A percentile compares a stretch with the other conserved stretches of the same genome.
phyloP scores from a whole-genome alignment of 2,888 invertebrate genomes.

The Ophonus ardosiacus region DNA sequence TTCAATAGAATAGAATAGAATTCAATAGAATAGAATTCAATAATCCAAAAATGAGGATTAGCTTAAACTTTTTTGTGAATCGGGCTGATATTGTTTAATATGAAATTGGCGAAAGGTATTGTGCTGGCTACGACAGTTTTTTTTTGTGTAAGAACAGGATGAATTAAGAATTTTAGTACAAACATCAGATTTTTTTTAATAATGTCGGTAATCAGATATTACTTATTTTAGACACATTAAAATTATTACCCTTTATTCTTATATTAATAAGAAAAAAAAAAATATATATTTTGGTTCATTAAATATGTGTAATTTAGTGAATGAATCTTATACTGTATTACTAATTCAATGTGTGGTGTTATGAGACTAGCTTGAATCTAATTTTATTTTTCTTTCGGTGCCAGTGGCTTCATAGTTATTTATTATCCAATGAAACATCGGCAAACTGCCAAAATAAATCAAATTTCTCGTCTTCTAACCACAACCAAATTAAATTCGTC shows the following conservation, averaged over 20 bases:
- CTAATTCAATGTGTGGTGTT: not conserved
- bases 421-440: slow-evolving; percentile 61
- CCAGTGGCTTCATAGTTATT: slow-evolving; percentile 58
- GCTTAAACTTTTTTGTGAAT: too few relatives aligned
- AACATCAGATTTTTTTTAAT: not conserved
- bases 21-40: too few relatives aligned
- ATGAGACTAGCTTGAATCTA: slow-evolving; percentile 42
- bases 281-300: slow-evolving; percentile 12
- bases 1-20: too few relatives aligned
- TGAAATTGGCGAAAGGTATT: too few relatives aligned
- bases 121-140: too few relatives aligned
- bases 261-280: slow-evolving; percentile 17
- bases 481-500: slow-evolving; percentile 58
- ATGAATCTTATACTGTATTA: slow-evolving; percentile 10
- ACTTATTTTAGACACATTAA: not conserved
- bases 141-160: too few relatives aligned
- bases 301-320: slow-evolving; percentile 25
- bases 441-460: slow-evolving; percentile 53
- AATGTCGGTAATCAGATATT: not conserved
- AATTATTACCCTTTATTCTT: not conserved
- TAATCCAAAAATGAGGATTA: too few relatives aligned
- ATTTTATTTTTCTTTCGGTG: slow-evolving; percentile 58
- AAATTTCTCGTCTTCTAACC: slow-evolving; percentile 53
- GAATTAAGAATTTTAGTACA: too few relatives aligned
- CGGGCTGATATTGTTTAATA: too few relatives aligned